Percentiles rank a stretch among this genome's conserved stretches.
These are phyloP conservation scores for Drosophila nasuta DNA, from an alignment of 1,140 invertebrate species.

Conservation along the genomic window DNA sequence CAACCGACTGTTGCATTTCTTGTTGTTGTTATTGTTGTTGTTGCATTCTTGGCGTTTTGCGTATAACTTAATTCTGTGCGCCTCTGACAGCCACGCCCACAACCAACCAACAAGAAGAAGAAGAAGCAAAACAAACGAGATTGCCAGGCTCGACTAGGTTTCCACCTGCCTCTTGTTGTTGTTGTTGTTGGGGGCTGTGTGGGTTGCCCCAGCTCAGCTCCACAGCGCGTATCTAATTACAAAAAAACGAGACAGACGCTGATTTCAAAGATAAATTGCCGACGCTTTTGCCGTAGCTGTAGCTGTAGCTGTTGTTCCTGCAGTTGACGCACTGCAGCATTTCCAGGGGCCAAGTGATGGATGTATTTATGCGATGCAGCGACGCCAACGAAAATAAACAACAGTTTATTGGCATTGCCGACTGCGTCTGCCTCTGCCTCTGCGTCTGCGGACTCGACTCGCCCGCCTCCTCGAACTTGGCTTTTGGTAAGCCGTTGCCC, in stretches of 20 bases:
- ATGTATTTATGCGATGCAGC: constrained; percentile 73
- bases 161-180: constrained; percentile 35
- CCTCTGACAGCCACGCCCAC: constrained; percentile 56
- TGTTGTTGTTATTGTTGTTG: constrained; percentile 10
- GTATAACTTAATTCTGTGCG: constrained; percentile 65
- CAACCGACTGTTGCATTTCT: constrained; percentile 19
- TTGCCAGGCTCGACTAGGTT: constrained; percentile 38
- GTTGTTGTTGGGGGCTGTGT: constrained; percentile 28
- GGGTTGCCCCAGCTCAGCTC: constrained; percentile 30
- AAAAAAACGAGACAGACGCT: constrained; percentile 69
- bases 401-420: constrained; percentile 77
- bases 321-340: constrained; percentile 40
- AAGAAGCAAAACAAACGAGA: constrained; percentile 48
- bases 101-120: background rate
- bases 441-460: background rate
- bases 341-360: constrained; percentile 40
- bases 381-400: constrained; percentile 74
- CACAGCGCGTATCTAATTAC: constrained; percentile 78
- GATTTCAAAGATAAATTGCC: constrained; percentile 83
- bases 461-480: background rate
- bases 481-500: background rate
- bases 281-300: constrained; percentile 46
- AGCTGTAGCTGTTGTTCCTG: constrained; percentile 43
- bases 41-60: constrained; percentile 43
- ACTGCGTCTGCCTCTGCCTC: background rate